Percentiles rank a stretch among this genome's conserved stretches.
phyloP scores from a whole-genome alignment of 2,113 vertebrate genomes.

The Gorsachius goisagi region DNA sequence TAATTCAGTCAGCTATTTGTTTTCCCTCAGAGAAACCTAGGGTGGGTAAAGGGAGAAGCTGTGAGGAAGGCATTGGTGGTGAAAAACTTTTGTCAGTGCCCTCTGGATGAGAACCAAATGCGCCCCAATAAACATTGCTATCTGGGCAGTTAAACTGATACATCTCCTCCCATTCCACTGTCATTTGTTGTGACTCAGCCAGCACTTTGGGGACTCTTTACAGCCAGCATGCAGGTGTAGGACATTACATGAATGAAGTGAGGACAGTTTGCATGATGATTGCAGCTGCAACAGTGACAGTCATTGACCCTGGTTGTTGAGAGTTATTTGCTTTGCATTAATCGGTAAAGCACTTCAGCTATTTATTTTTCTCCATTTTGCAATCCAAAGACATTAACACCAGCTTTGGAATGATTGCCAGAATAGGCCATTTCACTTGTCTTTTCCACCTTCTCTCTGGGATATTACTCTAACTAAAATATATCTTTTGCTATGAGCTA shows the following conservation, averaged over 20 bases:
- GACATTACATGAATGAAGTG: constrained; percentile 24
- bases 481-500: background rate
- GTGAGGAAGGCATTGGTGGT: background rate
- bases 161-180: background rate
- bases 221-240: constrained; percentile 28
- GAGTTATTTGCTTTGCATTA: constrained; percentile 57
- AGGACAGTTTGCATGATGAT: constrained; percentile 20
- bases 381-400: constrained; percentile 23
- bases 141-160: background rate
- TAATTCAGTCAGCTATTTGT: background rate
- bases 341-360: constrained; percentile 29
- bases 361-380: constrained; percentile 50
- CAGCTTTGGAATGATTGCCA: constrained; percentile 37
- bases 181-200: constrained; percentile 32
- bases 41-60: background rate
- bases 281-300: constrained; percentile 42
- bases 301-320: constrained; percentile 40
- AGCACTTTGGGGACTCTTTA: constrained; percentile 20
- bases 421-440: background rate
- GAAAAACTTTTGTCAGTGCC: background rate
- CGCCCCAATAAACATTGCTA: background rate
- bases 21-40: background rate
- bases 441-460: background rate
- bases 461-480: constrained; percentile 28
- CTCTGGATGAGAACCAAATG: constrained; percentile 7